phyloP scores from a whole-genome alignment of 2,797 vertebrate species.

The Mormyrops attenuatus region DNA sequence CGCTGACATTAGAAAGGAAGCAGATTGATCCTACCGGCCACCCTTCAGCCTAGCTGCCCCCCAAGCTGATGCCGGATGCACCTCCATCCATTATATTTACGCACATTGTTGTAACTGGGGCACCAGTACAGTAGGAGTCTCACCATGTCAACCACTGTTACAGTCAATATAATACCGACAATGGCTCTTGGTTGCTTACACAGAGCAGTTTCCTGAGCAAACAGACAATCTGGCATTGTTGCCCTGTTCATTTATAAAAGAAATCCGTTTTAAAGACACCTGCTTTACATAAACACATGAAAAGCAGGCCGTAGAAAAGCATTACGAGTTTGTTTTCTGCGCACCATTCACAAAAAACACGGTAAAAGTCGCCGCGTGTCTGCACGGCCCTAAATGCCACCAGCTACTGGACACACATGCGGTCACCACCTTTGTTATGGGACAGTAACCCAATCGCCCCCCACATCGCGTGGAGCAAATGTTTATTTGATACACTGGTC shows the following conservation, averaged over 20 bases:
- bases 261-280: background rate
- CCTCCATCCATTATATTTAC: background rate
- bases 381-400: background rate
- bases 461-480: background rate
- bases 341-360: background rate
- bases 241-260: background rate
- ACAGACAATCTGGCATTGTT: constrained; percentile 9
- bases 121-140: background rate
- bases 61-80: background rate
- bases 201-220: background rate
- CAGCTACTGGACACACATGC: background rate
- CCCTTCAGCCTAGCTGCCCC: background rate
- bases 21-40: background rate
- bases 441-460: background rate
- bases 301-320: background rate
- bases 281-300: background rate
- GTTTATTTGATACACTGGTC: background rate
- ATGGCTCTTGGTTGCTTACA: background rate
- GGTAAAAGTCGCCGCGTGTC: background rate
- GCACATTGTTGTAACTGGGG: background rate
- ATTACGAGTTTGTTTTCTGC: background rate
- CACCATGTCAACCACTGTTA: background rate
- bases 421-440: background rate
- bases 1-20: background rate
- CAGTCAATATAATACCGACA: background rate